A percentile compares a stretch with the other conserved stretches of the same genome.
Conservation (phyloP, 2,113 vertebrate genomes). For the Antigone vipio region DNA sequence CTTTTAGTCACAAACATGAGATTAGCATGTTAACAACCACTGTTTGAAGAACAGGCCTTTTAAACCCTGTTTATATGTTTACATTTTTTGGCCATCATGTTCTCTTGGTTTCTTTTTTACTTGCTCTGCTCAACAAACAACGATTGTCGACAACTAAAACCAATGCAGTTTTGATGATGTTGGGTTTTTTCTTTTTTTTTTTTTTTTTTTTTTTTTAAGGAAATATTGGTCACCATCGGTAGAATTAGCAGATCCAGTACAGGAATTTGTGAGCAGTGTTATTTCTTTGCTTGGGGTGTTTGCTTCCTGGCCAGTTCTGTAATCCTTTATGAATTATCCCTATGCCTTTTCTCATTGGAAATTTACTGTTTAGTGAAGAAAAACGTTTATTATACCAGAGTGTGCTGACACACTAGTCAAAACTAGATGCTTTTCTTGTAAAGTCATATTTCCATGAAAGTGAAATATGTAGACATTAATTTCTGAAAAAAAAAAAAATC, state of each 20-base stretch:
- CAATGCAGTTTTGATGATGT: background rate
- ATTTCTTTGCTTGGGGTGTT: background rate
- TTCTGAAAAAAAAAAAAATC: background rate
- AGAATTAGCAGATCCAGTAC: background rate
- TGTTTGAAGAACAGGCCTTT: background rate
- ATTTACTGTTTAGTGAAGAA: background rate
- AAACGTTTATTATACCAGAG: background rate
- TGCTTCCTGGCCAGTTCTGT: background rate
- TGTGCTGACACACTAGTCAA: background rate
- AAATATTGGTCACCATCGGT: background rate
- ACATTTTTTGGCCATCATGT: background rate
- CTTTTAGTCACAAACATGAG: background rate
- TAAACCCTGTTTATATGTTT: background rate
- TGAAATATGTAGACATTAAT: constrained; percentile 7
- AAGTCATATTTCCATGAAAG: background rate
- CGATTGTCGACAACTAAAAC: background rate
- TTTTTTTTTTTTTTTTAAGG: background rate
- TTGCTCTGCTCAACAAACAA: background rate
- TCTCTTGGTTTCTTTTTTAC: background rate
- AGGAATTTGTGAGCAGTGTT: background rate
- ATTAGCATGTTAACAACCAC: background rate
- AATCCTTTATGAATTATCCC: background rate
- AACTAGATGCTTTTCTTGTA: background rate
- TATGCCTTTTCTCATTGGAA: background rate
- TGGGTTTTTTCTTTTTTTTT: background rate